Evolutionary conservation across 2,797 vertebrate genomes (phyloP), one percentile per base, ranked within the genome.

Genomic region (Schizopygopsis pylzovi): DNA sequence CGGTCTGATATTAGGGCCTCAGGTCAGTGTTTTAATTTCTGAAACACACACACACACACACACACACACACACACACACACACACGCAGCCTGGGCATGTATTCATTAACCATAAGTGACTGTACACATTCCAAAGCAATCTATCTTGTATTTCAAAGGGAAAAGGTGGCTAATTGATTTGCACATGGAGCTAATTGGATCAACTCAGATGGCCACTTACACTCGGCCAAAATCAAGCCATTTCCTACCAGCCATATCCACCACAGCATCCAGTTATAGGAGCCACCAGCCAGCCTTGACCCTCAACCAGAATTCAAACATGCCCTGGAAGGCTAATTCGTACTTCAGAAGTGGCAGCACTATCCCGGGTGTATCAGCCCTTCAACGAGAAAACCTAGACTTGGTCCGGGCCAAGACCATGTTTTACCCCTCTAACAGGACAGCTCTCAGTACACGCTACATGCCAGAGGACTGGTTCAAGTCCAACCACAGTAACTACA

Each of bases 401-500:
- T 83, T 96, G 37, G 89, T 94, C 0, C 93, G 96, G 83, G 93
- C 95, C 89, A 94, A 95, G 84, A 96, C 92, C 61, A 91, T 94
- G 52, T 95, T 97, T 43, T 97, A 94, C 15, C 91, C 97, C 0
- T 97, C 96, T 33, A 98, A 96, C 91, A 95, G 97, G 87, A 96
- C 94, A 0, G 68, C 90, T 0, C 91, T 96, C 78, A 94, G 93
- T 83, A 96, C 94, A 25, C 95, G 96, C 39, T 98, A 98, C 91
- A 96, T 94, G 0, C 96, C 96, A 0, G 96, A 97, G 0, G 98
- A 99, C 85, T 99, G 98, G 98, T 94, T 96, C 92, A 95, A 95
- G 88, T 97, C 96, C 92, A 99, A 97, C 91, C 88, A 95, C 82
- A 96, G 81, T 93, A 97, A 96, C 92, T 99, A 94, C 92, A 93